Evolutionary conservation across 2,797 vertebrate genomes (phyloP), one percentile per base, ranked within the genome.

Genomic region (Acanthornis magna): DNA sequence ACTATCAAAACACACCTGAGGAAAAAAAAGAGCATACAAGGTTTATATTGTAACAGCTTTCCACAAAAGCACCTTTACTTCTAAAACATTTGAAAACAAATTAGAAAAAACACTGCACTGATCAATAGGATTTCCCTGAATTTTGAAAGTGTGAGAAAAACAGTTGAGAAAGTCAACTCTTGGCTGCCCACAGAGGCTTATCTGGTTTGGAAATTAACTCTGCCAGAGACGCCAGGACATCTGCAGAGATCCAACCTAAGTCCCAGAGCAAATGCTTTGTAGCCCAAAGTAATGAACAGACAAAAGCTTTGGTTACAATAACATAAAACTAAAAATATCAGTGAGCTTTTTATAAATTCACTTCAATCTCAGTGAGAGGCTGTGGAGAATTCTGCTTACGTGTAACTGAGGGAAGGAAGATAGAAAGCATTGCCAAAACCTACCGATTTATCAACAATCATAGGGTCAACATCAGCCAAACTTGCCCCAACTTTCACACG

Each of bases 391-490:
- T 94, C 54, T 67, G 43, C 8, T 67, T 65, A 47, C 7, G 42
- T 8, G 5, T 40, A 55, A 70, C 2, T 55, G 16, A 26, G 13
- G 16, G 10, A 63, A 93, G 15, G 26, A 72, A 62, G 70, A 70
- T 6, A 50, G 57, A 63, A 72, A 19, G 18, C 75, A 62, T 51
- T 54, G 62, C 80, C 7, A 87, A 95, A 92, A 98, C 98, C 97
- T 96, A 99, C 99, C 76, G 99, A 98, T 97, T 98, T 98, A 97
- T 99, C 99, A 77, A 99, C 98, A 97, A 98, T 99, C 99, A 99
- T 99, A 68, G 99, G 99, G 96, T 99, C 99, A 95, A 99, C 99
- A 65, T 99, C 99, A 38, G 99, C 99, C 97, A 99, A 97, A 96
- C 99, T 99, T 29, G 99, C 98, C 14, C 99, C 99, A 86, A 99